Evolutionary conservation across 2,888 invertebrate species (phyloP).

Genomic region (Ophion ellenae): DNA sequence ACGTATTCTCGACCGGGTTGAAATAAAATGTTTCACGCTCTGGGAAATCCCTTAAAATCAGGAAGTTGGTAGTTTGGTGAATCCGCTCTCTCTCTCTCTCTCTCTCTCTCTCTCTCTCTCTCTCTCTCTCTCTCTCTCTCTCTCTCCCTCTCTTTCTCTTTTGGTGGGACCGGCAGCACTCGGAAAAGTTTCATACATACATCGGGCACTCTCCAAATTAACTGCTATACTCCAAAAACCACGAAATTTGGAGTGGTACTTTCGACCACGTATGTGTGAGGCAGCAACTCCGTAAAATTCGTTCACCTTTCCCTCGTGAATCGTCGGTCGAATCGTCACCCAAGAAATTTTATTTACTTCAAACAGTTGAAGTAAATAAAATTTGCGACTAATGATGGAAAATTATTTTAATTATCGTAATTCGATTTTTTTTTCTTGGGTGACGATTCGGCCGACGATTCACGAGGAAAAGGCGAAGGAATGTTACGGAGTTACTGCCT

Average conservation of each 20-base stretch:
- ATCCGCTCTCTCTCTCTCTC: constrained; percentile 9
- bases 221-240: constrained; percentile 70
- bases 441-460: not conserved
- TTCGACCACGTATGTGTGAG: not conserved
- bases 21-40: constrained; percentile 53
- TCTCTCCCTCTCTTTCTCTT: constrained; percentile 27
- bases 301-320: not conserved
- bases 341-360: not conserved
- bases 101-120: constrained; percentile 30
- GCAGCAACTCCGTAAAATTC: constrained; percentile 10
- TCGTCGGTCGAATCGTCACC: not conserved
- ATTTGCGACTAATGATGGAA: too few species aligned
- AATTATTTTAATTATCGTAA: not conserved
- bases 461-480: not conserved
- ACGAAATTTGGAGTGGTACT: constrained; percentile 55
- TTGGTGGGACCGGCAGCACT: not conserved
- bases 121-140: constrained; percentile 8
- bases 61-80: constrained; percentile 52
- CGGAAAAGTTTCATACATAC: constrained; percentile 20
- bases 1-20: not conserved
- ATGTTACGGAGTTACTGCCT: constrained; percentile 10
- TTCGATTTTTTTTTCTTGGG: not conserved
- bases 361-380: too few species aligned
- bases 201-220: constrained; percentile 69
- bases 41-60: constrained; percentile 51